Conservation (phyloP, 2,888 invertebrate species). For the Metacarcinus magister region DNA sequence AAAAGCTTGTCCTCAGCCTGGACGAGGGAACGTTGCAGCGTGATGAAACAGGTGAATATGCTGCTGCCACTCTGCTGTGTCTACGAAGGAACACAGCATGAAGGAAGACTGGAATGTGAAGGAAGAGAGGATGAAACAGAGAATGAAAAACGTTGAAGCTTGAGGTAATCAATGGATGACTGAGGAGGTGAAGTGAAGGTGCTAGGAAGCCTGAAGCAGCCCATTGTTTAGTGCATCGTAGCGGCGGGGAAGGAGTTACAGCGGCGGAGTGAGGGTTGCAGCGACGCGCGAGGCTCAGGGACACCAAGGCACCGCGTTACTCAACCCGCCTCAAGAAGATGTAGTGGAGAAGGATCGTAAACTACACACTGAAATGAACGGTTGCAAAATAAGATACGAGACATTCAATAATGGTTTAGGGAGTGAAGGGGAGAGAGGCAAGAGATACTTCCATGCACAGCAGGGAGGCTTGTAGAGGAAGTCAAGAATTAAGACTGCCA, state of each 20-base stretch:
- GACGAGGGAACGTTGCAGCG: too few species aligned
- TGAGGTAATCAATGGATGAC: neutral
- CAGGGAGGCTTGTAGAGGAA: too few species aligned
- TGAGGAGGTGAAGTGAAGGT: too few species aligned
- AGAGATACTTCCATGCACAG: too few species aligned
- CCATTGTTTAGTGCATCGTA: neutral
- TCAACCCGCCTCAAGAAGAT: too few species aligned
- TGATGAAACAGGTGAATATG: neutral
- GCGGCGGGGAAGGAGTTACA: neutral
- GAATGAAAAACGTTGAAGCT: neutral
- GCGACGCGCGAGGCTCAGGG: neutral
- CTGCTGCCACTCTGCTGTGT: neutral
- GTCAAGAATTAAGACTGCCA: too few species aligned
- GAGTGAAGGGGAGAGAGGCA: constrained; percentile 2
- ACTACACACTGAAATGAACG: too few species aligned
- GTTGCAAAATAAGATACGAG: too few species aligned
- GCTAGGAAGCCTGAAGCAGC: too few species aligned
- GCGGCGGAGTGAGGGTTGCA: neutral
- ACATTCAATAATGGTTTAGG: neutral
- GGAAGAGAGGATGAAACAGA: neutral
- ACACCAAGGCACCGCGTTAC: neutral
- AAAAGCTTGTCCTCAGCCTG: too few species aligned
- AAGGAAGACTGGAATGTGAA: neutral
- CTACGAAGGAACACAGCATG: neutral
- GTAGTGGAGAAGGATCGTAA: too few species aligned